phyloP scores from a whole-genome alignment of 1,140 invertebrate species.

The Pseudomyrmex dendroicus region DNA sequence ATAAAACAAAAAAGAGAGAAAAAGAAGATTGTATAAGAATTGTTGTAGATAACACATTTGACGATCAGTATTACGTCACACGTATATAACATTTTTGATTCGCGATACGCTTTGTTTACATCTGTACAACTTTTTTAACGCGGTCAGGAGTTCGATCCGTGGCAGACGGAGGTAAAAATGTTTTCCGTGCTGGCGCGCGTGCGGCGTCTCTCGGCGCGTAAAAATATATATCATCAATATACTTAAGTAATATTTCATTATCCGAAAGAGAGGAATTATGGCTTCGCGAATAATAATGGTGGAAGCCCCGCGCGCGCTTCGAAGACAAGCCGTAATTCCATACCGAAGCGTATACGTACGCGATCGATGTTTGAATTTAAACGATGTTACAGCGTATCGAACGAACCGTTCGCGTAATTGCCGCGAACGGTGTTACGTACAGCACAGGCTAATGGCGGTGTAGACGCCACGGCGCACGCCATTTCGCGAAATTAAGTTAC shows the following conservation, averaged over 20 bases:
- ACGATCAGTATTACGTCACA: no score
- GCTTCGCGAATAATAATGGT: conserved; percentile 40
- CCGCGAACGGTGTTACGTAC: conserved; percentile 33
- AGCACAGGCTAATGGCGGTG: conserved; percentile 19
- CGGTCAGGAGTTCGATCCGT: not conserved
- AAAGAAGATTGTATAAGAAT: not conserved
- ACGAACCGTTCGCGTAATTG: conserved; percentile 38
- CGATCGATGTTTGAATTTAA: conserved; percentile 55
- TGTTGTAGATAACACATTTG: no score
- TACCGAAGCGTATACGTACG: conserved; percentile 6
- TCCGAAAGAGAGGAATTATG: conserved; percentile 28
- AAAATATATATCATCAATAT: conserved; percentile 1
- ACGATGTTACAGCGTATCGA: conserved; percentile 34
- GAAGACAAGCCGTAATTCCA: conserved; percentile 30
- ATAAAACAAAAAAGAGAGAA: not conserved
- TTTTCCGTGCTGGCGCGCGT: not conserved
- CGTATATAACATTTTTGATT: not conserved
- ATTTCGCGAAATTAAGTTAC: conserved; percentile 51
- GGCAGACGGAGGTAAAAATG: not conserved
- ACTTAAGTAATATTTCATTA: conserved; percentile 46
- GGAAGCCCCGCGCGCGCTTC: conserved; percentile 4
- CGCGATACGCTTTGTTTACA: no score
- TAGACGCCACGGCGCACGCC: conserved; percentile 5
- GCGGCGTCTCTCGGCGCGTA: not conserved
- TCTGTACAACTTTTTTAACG: no score